phyloP scores from a whole-genome alignment of 2,888 invertebrate genomes.

The Tenthredo distinguenda region DNA sequence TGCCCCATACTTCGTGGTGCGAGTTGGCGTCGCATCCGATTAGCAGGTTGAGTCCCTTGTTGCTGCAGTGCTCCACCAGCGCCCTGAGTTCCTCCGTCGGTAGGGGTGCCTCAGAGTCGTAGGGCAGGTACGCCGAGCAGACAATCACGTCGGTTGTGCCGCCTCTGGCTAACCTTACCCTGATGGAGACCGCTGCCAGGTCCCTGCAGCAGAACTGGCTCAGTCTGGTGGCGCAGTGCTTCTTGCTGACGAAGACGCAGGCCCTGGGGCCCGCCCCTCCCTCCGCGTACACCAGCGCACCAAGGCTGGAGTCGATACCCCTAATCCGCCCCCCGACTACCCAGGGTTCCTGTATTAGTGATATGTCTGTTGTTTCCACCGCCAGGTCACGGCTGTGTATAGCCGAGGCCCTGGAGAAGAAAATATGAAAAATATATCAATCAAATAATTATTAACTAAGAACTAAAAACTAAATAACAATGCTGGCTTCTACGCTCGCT shows the following conservation, averaged over 20 bases:
- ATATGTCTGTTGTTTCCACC: conserved; percentile 46
- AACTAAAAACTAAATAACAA: too few relatives aligned
- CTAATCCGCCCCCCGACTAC: background rate
- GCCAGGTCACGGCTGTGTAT: conserved; percentile 44
- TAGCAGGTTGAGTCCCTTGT: too few relatives aligned
- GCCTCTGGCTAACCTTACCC: too few relatives aligned
- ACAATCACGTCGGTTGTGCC: background rate
- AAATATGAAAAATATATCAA: too few relatives aligned
- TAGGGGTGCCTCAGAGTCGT: conserved; percentile 10
- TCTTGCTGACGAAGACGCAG: background rate
- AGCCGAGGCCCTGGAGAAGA: conserved; percentile 54
- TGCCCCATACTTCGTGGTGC: too few relatives aligned
- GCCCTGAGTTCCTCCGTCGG: conserved; percentile 28
- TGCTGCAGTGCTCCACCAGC: conserved; percentile 8
- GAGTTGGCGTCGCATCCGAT: too few relatives aligned
- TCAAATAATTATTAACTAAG: too few relatives aligned
- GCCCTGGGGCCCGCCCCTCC: background rate
- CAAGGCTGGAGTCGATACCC: background rate
- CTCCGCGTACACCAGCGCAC: background rate
- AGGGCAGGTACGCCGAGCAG: conserved; percentile 24
- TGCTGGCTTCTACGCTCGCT: too few relatives aligned
- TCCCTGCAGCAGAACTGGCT: background rate
- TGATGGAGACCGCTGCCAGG: background rate
- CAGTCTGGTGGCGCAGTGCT: background rate
- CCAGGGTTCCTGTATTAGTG: conserved; percentile 4